These are phyloP conservation scores for Drosophila bunnanda DNA, from an alignment of 2,888 invertebrate species.

Conservation along the genomic window DNA sequence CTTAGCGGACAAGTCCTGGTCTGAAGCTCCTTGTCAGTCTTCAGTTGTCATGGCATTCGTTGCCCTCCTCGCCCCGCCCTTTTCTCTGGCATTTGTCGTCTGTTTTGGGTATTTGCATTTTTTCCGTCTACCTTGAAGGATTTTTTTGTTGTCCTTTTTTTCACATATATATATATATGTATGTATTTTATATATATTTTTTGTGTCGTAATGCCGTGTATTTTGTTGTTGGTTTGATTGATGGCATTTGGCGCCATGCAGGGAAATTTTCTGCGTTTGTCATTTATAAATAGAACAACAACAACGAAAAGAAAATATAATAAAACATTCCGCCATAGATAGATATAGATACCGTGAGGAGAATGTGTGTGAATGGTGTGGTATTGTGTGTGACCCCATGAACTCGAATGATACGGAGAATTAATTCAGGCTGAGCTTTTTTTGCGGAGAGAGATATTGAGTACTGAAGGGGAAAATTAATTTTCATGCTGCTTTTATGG, in stretches of 20 bases:
- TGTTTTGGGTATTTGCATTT: slow-evolving; percentile 44
- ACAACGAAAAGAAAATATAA: slow-evolving; percentile 24
- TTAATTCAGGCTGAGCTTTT: slow-evolving; percentile 2
- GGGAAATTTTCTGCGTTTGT: slow-evolving; percentile 53
- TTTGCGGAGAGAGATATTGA: neutral
- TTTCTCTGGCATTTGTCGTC: slow-evolving; percentile 21
- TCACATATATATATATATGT: neutral
- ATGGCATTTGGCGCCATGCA: slow-evolving; percentile 56
- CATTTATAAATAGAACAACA: slow-evolving; percentile 54
- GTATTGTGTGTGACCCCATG: slow-evolving; percentile 27
- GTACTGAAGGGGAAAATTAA: slow-evolving; percentile 11
- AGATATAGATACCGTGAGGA: slow-evolving; percentile 16
- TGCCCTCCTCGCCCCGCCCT: slow-evolving; percentile 5
- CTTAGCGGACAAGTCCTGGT: slow-evolving; percentile 33
- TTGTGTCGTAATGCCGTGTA: slow-evolving; percentile 36
- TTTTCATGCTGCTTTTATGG: slow-evolving; percentile 3
- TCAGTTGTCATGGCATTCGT: slow-evolving; percentile 58
- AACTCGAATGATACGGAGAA: slow-evolving; percentile 23
- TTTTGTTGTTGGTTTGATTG: slow-evolving; percentile 51
- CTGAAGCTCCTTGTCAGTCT: slow-evolving; percentile 33
- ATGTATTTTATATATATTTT: neutral
- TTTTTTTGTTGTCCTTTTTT: slow-evolving; percentile 16
- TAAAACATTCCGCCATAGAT: slow-evolving; percentile 35
- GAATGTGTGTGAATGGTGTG: neutral
- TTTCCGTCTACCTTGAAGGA: slow-evolving; percentile 24